Evolutionary conservation across 2,888 invertebrate genomes (phyloP), one percentile per base, ranked within the genome.

Genomic region (Luffia ferchaultella): DNA sequence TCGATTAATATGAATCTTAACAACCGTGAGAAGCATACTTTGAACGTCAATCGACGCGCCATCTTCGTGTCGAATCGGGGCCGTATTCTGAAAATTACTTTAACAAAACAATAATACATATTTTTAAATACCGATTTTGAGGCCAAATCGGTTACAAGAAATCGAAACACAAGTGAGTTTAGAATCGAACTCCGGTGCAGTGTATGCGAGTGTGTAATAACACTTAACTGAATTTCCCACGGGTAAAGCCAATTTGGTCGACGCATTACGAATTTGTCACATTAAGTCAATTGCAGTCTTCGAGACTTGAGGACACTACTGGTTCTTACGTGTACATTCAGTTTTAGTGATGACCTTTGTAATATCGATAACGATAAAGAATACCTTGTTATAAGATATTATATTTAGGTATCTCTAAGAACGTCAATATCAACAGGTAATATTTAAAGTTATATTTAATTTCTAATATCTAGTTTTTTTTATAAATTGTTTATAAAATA

Each of bases 221-320:
- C 43, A 16, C n/a, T n/a, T 42, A 42, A 42, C 59, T 60, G 56
- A 60, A 63, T 62, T 73, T 79, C 78, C 70, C 79, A 77, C 74
- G 74, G 67, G 62, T 68, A 66, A 67, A 63, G 70, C 72, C 64
- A 67, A 65, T 62, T 55, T 59, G 56, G 52, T 55, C 43, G 57
- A 54, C 58, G 62, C 62, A 70, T 71, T 71, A 69, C 67, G 57
- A 73, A 76, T 79, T 76, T 76, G 77, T 78, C 77, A 68, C 71
- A 68, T 73, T 67, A 59, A 57, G 55, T 55, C 42, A 51, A 52
- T 50, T 43, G 51, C 48, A 51, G 49, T 49, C 53, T 53, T 50
- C 54, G 46, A 44, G 51, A 49, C 46, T 48, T 48, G 58, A n/a
- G 30, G 19, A 43, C 30, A 18, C 12, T 18, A 15, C 9, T 45